Base-by-base conservation (phyloP, 1,140 invertebrate species). In the Leptopilina boulardi region DNA sequence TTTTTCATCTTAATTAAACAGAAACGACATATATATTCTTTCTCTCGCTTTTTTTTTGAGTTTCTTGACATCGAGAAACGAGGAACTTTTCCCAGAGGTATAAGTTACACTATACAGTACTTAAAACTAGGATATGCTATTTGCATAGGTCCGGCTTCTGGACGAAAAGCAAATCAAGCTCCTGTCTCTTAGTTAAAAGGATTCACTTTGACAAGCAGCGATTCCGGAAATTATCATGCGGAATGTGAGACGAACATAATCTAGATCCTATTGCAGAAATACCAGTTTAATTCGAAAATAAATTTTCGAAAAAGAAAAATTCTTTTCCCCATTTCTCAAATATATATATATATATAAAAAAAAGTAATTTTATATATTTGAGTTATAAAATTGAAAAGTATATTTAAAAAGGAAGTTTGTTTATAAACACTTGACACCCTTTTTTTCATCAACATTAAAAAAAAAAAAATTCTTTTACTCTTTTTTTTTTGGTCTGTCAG, bases 21-120 rank as follows among this genome's bases (percentile, higher is more conserved):
- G 56, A 21, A 66, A 66, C 26, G 13, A n/a, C 59, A 66, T 38
- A 9, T 38, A 38, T 38, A 6, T 6, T 38, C 26, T 23, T 30
- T 23, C 15, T 8, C 1, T 34, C 4, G 1, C 26, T 21, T 5
- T 10, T 66, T 66, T 66, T 66, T 66, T 30, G 59, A n/a, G 59
- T 66, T 66, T 66, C 59, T 30, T 30, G 59, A 66, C 23, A 15
- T 30, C 59, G 59, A 26, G 59, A 66, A 30, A 59, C 19, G n/a
- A 13, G 21, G 41, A 71, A 80, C 85, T 81, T 85, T 87, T 87
- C 84, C 80, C 84, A 85, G 77, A 82, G 79, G 82, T 86, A 75
- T 87, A 83, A 10, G 75, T 85, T 88, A 84, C 77, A 70, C 54
- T 66, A n/a, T n/a, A n/a, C n/a, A 56, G 30, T 73, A 72, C 54